phyloP scores from a whole-genome alignment of 2,113 vertebrate species.

The Lethenteron camtschaticum region DNA sequence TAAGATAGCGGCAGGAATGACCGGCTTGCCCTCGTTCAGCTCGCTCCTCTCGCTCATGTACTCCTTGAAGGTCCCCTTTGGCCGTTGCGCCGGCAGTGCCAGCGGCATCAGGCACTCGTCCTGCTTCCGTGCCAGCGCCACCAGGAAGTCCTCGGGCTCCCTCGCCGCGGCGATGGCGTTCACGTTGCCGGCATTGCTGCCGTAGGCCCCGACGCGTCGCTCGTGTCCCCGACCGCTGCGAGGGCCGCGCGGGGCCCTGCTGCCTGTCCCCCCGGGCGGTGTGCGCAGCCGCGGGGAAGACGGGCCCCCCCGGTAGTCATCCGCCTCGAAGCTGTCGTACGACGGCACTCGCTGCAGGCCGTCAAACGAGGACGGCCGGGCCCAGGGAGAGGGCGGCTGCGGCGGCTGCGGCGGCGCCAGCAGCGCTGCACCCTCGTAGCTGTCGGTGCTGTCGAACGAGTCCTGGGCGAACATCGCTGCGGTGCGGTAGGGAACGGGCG shows the following conservation, averaged over 20 bases:
- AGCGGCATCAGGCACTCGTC: slow-evolving; percentile 19
- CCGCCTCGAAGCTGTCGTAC: slow-evolving; percentile 93
- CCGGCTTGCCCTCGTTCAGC: slow-evolving; percentile 96
- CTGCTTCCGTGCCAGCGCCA: slow-evolving; percentile 4
- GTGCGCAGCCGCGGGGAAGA: no score
- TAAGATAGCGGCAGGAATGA: slow-evolving; percentile 82
- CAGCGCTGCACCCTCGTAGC: slow-evolving; percentile 81
- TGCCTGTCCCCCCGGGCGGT: not conserved
- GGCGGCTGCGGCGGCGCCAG: slow-evolving; percentile 45
- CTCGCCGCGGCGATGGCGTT: no score
- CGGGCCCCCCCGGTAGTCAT: slow-evolving; percentile 40
- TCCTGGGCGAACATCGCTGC: slow-evolving; percentile 90
- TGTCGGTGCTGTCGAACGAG: slow-evolving; percentile 94
- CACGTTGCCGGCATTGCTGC: no score
- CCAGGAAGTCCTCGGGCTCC: not conserved
- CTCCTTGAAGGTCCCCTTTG: slow-evolving; percentile 99
- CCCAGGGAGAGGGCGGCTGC: slow-evolving; percentile 26
- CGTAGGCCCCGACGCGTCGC: no score
- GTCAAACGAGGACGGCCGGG: slow-evolving; percentile 89
- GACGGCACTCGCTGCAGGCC: slow-evolving; percentile 92
- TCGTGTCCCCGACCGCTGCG: no score
- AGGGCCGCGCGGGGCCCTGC: not conserved
- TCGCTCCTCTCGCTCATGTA: slow-evolving; percentile 91
- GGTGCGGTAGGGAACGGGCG: slow-evolving; percentile 15
- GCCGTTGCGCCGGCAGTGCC: slow-evolving; percentile 64